Percentiles rank a stretch among this genome's conserved stretches.
Evolutionary conservation across 2,797 vertebrate species (phyloP).

Genomic region (Xenentodon cancila): DNA sequence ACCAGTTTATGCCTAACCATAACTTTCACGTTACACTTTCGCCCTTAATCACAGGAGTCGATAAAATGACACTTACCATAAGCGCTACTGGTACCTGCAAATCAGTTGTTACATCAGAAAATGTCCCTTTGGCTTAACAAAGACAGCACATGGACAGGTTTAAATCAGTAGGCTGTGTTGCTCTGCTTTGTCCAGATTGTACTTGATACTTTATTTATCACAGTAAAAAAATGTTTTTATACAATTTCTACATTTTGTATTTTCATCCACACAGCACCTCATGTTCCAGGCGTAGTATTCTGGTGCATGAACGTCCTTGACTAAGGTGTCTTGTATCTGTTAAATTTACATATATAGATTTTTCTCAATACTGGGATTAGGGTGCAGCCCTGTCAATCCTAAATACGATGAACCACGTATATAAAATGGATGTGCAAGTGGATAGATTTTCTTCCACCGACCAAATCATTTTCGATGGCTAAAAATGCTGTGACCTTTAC

Average conservation of each 20-base stretch:
- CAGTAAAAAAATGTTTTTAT: slow-evolving; percentile 3
- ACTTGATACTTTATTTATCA: slow-evolving; percentile 50
- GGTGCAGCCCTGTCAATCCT: too few relatives aligned
- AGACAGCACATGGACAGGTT: slow-evolving; percentile 32
- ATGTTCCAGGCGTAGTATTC: not conserved
- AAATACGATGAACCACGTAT: too few relatives aligned
- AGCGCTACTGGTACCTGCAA: too few relatives aligned
- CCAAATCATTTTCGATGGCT: not conserved
- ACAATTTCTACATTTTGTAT: slow-evolving; percentile 24
- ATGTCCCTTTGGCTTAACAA: too few relatives aligned
- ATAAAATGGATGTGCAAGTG: not conserved
- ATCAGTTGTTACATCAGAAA: too few relatives aligned
- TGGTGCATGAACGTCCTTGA: not conserved
- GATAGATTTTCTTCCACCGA: not conserved
- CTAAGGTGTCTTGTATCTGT: not conserved
- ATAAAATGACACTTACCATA: too few relatives aligned
- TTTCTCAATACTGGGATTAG: too few relatives aligned
- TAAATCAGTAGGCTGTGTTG: slow-evolving; percentile 53
- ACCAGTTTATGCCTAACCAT: too few relatives aligned
- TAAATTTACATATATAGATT: not conserved
- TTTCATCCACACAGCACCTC: not conserved
- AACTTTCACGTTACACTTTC: too few relatives aligned
- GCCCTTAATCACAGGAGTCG: too few relatives aligned
- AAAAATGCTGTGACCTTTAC: not conserved
- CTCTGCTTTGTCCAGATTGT: slow-evolving; percentile 40